Conservation (phyloP, 2,888 invertebrate genomes). For the Tinea semifulvella region DNA sequence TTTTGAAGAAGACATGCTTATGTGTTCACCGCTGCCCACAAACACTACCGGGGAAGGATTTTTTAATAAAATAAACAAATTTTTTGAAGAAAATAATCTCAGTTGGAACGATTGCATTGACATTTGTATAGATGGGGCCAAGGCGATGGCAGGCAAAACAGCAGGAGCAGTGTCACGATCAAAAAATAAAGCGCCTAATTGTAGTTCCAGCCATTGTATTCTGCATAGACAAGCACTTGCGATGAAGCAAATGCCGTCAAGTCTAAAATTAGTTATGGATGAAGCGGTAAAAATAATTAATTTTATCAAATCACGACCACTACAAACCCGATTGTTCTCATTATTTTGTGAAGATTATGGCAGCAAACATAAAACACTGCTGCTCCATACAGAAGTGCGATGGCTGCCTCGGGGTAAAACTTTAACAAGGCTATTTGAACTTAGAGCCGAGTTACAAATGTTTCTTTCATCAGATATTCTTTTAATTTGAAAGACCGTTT, state of each 20-base stretch:
- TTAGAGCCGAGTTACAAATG: conserved; percentile 24
- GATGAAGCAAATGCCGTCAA: conserved; percentile 21
- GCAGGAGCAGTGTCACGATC: conserved; percentile 21
- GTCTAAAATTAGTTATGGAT: conserved; percentile 20
- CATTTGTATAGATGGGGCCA: conserved; percentile 22
- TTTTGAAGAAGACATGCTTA: conserved; percentile 25
- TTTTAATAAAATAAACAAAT: conserved; percentile 24
- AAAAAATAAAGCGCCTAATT: conserved; percentile 24
- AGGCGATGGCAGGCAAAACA: conserved; percentile 24
- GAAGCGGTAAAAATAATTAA: conserved; percentile 23
- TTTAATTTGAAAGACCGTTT: conserved; percentile 23
- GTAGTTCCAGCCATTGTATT: conserved; percentile 24
- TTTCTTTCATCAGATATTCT: conserved; percentile 21
- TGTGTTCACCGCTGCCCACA: conserved; percentile 24
- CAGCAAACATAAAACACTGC: conserved; percentile 22
- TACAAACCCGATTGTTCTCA: conserved; percentile 20
- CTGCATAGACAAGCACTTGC: conserved; percentile 22
- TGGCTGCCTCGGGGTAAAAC: conserved; percentile 25
- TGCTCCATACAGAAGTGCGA: conserved; percentile 25
- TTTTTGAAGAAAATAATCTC: conserved; percentile 21
- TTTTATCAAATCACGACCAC: conserved; percentile 22
- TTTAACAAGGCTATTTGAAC: conserved; percentile 23
- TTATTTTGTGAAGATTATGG: conserved; percentile 20
- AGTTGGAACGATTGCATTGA: conserved; percentile 22
- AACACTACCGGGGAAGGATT: conserved; percentile 23